phyloP scores from a whole-genome alignment of 2,797 vertebrate species.

The Denticeps clupeoides region DNA sequence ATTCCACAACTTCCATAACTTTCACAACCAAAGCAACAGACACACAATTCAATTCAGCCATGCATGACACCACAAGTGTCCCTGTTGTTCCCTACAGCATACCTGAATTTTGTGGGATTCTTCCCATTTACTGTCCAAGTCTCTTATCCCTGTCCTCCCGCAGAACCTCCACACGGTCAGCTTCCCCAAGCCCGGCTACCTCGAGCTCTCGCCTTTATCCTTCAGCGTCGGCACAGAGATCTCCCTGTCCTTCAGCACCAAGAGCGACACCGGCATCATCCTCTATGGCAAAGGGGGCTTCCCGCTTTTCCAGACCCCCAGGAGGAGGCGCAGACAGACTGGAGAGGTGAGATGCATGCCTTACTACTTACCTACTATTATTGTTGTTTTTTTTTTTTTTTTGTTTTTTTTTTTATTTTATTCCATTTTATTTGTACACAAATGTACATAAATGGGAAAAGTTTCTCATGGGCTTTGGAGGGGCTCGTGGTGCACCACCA shows the following conservation, averaged over 20 bases:
- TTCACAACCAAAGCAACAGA: too few species aligned
- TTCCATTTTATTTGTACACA: not conserved
- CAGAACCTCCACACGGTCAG: conserved; percentile 88
- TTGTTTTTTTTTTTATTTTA: too few species aligned
- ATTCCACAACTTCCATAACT: too few species aligned
- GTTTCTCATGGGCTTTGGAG: not conserved
- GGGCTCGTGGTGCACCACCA: not conserved
- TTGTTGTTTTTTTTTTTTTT: too few species aligned
- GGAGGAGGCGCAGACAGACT: conserved; percentile 75
- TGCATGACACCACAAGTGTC: too few species aligned
- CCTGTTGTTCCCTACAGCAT: too few species aligned
- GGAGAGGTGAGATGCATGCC: conserved; percentile 53
- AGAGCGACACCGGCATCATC: conserved; percentile 79
- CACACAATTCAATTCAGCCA: too few species aligned
- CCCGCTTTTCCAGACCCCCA: conserved; percentile 39
- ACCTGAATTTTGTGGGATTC: too few species aligned
- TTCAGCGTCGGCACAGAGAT: conserved; percentile 75
- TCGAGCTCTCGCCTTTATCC: conserved; percentile 72
- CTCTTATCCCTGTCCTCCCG: too few species aligned
- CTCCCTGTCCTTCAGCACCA: conserved; percentile 91
- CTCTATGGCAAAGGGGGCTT: conserved; percentile 62
- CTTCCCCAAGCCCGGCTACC: conserved; percentile 78
- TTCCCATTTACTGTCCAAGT: too few species aligned
- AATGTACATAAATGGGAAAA: not conserved
- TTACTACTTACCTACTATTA: too few species aligned